phyloP scores from a whole-genome alignment of 2,113 vertebrate genomes.

The Ahaetulla prasina region DNA sequence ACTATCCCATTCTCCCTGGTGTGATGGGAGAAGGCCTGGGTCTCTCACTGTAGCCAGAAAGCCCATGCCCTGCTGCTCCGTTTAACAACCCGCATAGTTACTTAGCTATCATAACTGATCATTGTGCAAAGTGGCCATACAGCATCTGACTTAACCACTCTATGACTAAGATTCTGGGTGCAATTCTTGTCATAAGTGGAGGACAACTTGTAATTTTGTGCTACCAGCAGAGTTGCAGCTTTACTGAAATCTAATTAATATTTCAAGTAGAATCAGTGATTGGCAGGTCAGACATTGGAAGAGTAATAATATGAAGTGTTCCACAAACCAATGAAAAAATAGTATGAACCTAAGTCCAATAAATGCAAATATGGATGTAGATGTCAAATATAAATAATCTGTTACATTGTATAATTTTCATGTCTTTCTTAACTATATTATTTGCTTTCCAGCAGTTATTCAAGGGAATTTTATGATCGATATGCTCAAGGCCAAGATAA shows the following conservation, averaged over 20 bases:
- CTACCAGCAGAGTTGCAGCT: background rate
- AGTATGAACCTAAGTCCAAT: background rate
- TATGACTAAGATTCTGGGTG: background rate
- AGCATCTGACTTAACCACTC: background rate
- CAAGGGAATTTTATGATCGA: slow-evolving; percentile 83
- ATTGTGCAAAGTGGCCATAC: background rate
- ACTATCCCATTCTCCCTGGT: background rate
- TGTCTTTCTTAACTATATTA: slow-evolving; percentile 1
- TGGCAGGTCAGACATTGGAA: background rate
- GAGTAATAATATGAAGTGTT: background rate
- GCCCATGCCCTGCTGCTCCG: background rate
- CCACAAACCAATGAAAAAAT: background rate
- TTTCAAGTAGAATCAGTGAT: background rate
- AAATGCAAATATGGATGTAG: background rate
- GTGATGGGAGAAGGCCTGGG: background rate
- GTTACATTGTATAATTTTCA: background rate
- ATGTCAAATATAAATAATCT: background rate
- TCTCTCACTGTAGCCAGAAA: background rate
- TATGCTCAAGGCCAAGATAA: slow-evolving; percentile 86
- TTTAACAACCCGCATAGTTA: background rate
- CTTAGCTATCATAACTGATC: background rate
- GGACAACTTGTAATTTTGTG: background rate
- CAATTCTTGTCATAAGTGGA: background rate
- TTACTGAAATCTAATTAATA: background rate
- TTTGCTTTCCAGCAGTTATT: slow-evolving; percentile 72